Conservation (phyloP, 2,113 vertebrate species). For the Cygnus atratus region DNA sequence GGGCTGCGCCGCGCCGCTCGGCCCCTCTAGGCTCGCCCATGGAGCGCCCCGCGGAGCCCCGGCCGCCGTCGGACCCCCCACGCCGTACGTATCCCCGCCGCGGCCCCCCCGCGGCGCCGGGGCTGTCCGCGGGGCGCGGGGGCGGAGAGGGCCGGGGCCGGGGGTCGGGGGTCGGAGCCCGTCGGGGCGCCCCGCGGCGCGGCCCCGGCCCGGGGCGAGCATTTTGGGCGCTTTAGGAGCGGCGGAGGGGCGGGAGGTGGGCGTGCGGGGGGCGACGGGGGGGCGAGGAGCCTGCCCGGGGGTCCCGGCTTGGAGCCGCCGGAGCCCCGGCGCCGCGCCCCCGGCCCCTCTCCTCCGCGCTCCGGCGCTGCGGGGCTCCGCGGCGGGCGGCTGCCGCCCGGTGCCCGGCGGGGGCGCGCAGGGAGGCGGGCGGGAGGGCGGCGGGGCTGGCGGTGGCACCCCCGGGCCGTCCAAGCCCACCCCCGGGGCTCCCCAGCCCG, state of each 20-base stretch:
- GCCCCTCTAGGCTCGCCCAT: constrained; percentile 48
- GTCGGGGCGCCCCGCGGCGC: not conserved
- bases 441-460: not conserved
- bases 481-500: not conserved
- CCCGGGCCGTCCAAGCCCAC: not conserved
- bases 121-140: not conserved
- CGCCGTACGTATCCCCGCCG: constrained; percentile 54
- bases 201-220: not conserved
- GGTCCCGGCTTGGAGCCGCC: not conserved
- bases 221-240: not conserved
- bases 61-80: constrained; percentile 39
- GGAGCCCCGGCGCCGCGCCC: not conserved
- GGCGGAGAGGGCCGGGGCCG: not conserved
- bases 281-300: not conserved
- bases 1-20: not conserved
- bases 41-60: constrained; percentile 44
- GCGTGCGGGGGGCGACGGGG: not conserved
- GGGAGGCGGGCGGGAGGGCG: not conserved
- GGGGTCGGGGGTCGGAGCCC: not conserved
- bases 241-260: not conserved
- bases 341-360: not conserved
- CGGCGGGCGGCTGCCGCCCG: no score
- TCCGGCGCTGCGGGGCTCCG: not conserved
- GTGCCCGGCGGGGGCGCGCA: not conserved
- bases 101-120: not conserved